A percentile compares a stretch with the other conserved stretches of the same genome.
phyloP scores from a whole-genome alignment of 2,113 vertebrate genomes.

The Melanostigma gelatinosum region DNA sequence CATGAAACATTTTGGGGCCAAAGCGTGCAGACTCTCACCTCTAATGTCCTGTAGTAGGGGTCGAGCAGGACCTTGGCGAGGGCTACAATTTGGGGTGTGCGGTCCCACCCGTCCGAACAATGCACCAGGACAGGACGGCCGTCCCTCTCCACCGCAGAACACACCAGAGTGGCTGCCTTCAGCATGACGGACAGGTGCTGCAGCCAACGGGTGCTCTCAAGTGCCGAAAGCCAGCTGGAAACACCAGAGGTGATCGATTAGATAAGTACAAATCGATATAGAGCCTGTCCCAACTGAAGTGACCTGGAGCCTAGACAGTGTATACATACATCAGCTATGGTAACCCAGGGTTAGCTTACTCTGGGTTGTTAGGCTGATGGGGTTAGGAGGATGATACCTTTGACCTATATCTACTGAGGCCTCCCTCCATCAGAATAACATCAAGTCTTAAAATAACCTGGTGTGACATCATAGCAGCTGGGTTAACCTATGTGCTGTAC shows the following conservation, averaged over 20 bases:
- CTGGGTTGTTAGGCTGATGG: neutral
- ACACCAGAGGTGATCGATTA: constrained; percentile 5
- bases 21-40: constrained; percentile 79
- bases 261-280: neutral
- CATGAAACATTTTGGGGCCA: neutral
- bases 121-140: constrained; percentile 95
- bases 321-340: neutral
- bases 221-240: constrained; percentile 94
- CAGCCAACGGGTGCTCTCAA: constrained; percentile 98
- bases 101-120: constrained; percentile 98
- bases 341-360: constrained; percentile 15
- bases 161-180: constrained; percentile 94
- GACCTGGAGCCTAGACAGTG: neutral
- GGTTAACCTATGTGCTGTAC: constrained; percentile 1
- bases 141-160: constrained; percentile 92
- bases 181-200: constrained; percentile 98
- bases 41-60: constrained; percentile 96
- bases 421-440: constrained; percentile 5
- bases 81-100: constrained; percentile 96
- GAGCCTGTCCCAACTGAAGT: neutral
- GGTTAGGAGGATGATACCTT: neutral
- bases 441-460: constrained; percentile 10
- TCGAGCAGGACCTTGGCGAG: constrained; percentile 95
- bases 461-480: constrained; percentile 6
- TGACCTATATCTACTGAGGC: constrained; percentile 16